Evolutionary conservation across 2,888 invertebrate genomes (phyloP), one percentile per base, ranked within the genome.

Genomic region (Erebia aethiops): DNA sequence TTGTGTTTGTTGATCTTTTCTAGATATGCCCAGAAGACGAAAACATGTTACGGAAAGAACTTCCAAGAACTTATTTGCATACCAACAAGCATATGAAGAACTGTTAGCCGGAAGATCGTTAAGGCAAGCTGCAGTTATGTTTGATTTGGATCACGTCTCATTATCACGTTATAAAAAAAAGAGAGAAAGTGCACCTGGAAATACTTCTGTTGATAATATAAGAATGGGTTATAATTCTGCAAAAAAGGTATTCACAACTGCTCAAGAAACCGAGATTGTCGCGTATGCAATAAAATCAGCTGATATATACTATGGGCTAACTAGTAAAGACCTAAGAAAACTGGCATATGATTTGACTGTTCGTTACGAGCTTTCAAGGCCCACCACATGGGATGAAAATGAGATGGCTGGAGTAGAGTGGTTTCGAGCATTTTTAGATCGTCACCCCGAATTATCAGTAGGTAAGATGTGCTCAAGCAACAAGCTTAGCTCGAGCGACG

Each of bases 281-380:
- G 43, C 46, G 26, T 70, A 70, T 65, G 70, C 70, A 14, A 52
- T 52, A 52, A 52, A 52, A 52, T 52, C 52, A 52, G 52, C 77
- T 8, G 72, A 77, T 71, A 77, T 77, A 74, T 77, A 78, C 74
- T 78, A 77, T 74, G 77, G 76, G 26, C 73, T 77, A 57, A 41
- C 77, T 65, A 65, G 52, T 56, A 76, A 74, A 61, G 75, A 76
- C 18, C 71, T 77, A 41, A 72, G 70, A 62, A 77, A 76, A 73
- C 72, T 77, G 71, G 76, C 77, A 14, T 76, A 68, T 56, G 74
- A 78, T 71, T 71, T 77, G 43, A 65, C 76, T 11, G 61, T 75
- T 46, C 71, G 75, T 56, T 76, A 75, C 67, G 65, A 76, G 18
- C 69, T 74, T 68, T 56, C 52, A 52, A 52, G 52, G 52, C 52